Base-by-base conservation (phyloP, 2,888 invertebrate species). In the Meiosimyza decipiens region DNA sequence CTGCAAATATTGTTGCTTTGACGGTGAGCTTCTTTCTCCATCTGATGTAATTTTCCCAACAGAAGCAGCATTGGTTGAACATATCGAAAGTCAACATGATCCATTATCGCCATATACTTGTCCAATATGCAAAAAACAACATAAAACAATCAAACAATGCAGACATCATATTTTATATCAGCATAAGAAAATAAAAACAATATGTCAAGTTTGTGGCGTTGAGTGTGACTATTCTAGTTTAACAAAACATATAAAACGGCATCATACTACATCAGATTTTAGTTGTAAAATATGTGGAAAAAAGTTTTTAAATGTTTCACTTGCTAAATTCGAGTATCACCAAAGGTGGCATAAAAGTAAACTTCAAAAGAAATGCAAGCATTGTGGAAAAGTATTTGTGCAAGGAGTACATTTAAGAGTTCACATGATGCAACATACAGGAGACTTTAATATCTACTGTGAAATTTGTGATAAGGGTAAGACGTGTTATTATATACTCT, bases 271-370 rank as follows among this genome's bases (percentile, higher is more conserved):
- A 57, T 12, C 28, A 11, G 57, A 57, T 57, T 57, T 57, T 57
- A 9, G 18, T 2, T 57, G 57, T 28, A 28, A 16, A 57, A 57
- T 18, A 28, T 57, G 57, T 11, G 57, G 57, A 6, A 57, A 57
- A 28, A 57, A 57, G 28, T 57, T 57, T 28, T 28, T 28, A 22
- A 57, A 57, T 28, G 18, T 11, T 57, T 57, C 57, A 28, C 11
- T 15, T 22, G 57, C 57, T 11, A 13, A 13, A 28, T 57, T 57
- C 28, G 12, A 57, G 13, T 57, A 57, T 12, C 57, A 57, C 18
- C 22, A 57, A 57, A 57, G 22, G 57, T 57, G 57, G 57, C 57
- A 57, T 13, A 57, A 57, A 15, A 57, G 15, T 13, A 57, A 57
- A 11, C 7, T 7, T 57, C 28, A 57, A 57, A 22, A 57, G 22